Evolutionary conservation across 2,888 invertebrate genomes (phyloP), one percentile per base, ranked within the genome.

Genomic region (Phyto melanocephala): DNA sequence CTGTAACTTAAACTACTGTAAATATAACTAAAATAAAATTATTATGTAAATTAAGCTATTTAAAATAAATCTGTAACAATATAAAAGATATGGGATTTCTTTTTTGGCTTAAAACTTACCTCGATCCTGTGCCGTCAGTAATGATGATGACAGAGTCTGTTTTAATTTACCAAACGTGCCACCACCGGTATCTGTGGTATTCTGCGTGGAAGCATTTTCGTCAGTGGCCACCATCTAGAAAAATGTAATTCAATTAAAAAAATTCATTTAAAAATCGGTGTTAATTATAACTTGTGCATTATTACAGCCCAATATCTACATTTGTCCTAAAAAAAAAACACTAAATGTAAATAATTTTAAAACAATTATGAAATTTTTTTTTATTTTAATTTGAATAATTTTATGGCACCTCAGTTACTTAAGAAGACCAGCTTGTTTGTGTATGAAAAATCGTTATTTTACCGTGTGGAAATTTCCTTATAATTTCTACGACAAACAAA

Each of bases 101-200:
- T 28, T 28, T 28, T 6, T 28, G 3, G 6, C 3, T 42, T 1
- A 58, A 52, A 52, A 79, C 83, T 85, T 68, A 95, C 96, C 96
- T 93, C 95, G 96, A 91, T 96, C 96, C 90, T 96, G 96, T 84
- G 96, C 96, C 74, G 94, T 96, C 90, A 96, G 94, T 63, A 96
- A 92, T 78, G 95, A 96, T 37, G 95, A 95, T 79, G 95, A 95
- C 83, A 96, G 93, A 54, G 96, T 95, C 91, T 96, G 96, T 86
- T 95, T 94, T 87, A 96, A 92, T 92, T 96, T 96, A 87, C 96
- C 96, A 90, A 96, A 95, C 76, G 96, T 95, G 80, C 96, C 95
- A 80, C 90, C 90, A 80, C 90, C 90, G 15, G 89, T 87, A 83
- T 90, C 90, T 71, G 90, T 86, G 72, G 90, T 87, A 86, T 89